Evolutionary conservation across 2,888 invertebrate genomes (phyloP).

Genomic region (Tolmerus cingulatus): DNA sequence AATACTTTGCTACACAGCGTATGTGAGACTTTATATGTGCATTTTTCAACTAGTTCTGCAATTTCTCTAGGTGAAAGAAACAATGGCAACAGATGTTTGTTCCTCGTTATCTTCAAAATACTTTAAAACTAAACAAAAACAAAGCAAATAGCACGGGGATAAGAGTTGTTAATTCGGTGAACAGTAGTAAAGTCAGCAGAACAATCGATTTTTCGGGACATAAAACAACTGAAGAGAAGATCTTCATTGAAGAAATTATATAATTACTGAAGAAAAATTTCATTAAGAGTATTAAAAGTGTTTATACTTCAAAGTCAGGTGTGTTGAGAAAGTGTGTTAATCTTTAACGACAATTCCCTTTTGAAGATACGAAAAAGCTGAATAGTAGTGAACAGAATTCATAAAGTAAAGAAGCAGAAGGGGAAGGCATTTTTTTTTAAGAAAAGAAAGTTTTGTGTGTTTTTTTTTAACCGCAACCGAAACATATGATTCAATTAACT

Average conservation of each 20-base stretch:
- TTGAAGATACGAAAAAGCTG: neutral
- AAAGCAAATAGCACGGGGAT: neutral
- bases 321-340: neutral
- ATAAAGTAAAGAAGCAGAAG: neutral
- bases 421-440: neutral
- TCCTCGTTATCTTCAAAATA: conserved; percentile 3
- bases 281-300: neutral
- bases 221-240: neutral
- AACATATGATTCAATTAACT: neutral
- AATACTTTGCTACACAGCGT: neutral
- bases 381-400: neutral
- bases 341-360: conserved; percentile 10
- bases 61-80: neutral
- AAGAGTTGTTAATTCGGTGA: neutral
- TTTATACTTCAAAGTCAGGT: neutral
- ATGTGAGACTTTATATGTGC: neutral
- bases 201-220: neutral
- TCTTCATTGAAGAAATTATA: neutral
- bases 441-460: conserved; percentile 9
- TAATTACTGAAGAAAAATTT: neutral
- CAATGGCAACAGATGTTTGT: conserved; percentile 35
- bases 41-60: neutral
- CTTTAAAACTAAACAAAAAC: conserved; percentile 30
- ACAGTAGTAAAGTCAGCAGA: neutral
- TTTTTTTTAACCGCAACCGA: neutral